These are phyloP conservation scores for Thera britannica DNA, from an alignment of 2,888 invertebrate species.

Conservation along the genomic window DNA sequence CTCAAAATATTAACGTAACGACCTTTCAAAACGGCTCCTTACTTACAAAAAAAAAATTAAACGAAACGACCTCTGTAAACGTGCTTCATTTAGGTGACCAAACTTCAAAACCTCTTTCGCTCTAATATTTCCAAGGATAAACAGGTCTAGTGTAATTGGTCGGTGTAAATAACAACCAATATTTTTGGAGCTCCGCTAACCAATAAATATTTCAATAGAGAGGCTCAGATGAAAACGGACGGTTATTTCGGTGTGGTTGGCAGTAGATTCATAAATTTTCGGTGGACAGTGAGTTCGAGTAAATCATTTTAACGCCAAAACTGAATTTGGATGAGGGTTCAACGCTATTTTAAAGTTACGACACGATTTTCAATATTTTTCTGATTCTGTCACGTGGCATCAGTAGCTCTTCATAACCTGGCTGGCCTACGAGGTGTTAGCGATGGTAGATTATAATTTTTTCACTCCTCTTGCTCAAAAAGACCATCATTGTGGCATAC, in stretches of 20 bases:
- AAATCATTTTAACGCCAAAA: constrained; percentile 81
- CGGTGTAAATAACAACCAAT: constrained; percentile 10
- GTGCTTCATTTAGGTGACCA: constrained; percentile 3
- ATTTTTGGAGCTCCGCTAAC: constrained; percentile 21
- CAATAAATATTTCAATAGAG: background rate
- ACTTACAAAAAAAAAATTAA: constrained; percentile 44
- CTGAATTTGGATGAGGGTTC: constrained; percentile 60
- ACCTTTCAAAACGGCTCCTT: constrained; percentile 60
- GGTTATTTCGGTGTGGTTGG: constrained; percentile 59
- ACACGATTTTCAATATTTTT: constrained; percentile 25
- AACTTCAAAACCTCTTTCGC: constrained; percentile 5
- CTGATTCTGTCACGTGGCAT: background rate
- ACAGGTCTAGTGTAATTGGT: constrained; percentile 17
- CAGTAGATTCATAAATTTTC: constrained; percentile 64
- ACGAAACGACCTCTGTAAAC: constrained; percentile 29
- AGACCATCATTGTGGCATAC: too few relatives aligned
- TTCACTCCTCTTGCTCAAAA: too few relatives aligned
- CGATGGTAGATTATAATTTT: too few relatives aligned
- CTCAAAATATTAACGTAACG: constrained; percentile 60
- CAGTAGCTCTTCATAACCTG: too few relatives aligned
- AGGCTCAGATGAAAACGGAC: constrained; percentile 46
- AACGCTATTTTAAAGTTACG: constrained; percentile 48
- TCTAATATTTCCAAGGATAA: background rate
- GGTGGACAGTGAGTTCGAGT: constrained; percentile 59
- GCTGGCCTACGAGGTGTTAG: too few relatives aligned